These are phyloP conservation scores for Pteronotus mesoamericanus DNA, from an alignment of 2,797 vertebrate genomes.

Conservation along the genomic window DNA sequence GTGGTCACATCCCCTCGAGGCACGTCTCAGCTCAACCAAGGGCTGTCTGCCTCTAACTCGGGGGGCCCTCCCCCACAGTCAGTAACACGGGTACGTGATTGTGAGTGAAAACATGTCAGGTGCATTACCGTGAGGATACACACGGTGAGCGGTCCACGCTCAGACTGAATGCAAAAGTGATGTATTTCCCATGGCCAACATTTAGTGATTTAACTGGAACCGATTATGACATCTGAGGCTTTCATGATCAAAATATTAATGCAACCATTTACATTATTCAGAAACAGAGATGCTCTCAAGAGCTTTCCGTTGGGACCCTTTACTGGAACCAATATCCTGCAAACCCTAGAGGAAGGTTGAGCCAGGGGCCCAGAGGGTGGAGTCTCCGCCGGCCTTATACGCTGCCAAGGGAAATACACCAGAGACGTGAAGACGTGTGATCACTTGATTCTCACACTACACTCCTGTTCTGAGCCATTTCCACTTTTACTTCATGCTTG, in stretches of 20 bases:
- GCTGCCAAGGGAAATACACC: neutral
- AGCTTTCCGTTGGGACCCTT: neutral
- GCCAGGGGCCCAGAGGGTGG: neutral
- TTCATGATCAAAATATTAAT: neutral
- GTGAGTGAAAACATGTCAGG: neutral
- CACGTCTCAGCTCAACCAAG: neutral
- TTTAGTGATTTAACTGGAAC: neutral
- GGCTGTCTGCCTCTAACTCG: neutral
- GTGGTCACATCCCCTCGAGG: neutral
- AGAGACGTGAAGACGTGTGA: neutral
- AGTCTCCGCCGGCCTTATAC: neutral
- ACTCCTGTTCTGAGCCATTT: neutral
- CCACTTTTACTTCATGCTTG: neutral
- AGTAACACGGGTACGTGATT: neutral
- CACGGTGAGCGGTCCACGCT: neutral
- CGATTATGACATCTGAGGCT: neutral
- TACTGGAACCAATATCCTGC: neutral
- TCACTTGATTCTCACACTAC: neutral
- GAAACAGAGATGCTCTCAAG: neutral
- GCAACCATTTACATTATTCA: neutral
- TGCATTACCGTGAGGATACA: neutral
- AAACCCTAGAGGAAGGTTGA: neutral
- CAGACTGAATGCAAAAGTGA: neutral
- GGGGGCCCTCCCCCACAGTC: neutral
- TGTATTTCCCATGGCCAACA: neutral